These are phyloP conservation scores for Lycophotia porphyrea DNA, from an alignment of 2,888 invertebrate species.

Conservation along the genomic window DNA sequence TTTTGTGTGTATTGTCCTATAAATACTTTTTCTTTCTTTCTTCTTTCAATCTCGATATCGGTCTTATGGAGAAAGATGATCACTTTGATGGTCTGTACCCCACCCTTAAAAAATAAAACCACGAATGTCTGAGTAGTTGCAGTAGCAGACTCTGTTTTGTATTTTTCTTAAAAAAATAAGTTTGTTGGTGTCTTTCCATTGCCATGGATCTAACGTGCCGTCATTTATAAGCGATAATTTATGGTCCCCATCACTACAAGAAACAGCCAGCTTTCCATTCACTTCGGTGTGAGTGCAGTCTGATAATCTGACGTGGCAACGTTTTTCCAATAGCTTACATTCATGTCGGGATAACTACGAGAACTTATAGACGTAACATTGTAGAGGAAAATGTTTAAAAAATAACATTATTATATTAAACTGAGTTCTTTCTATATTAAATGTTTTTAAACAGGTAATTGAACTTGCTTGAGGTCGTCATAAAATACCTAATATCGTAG, in stretches of 20 bases:
- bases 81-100: background rate
- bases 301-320: slow-evolving; percentile 67
- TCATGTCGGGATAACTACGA: slow-evolving; percentile 47
- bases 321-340: slow-evolving; percentile 71
- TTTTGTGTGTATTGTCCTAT: too few species aligned
- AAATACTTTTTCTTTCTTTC: too few species aligned
- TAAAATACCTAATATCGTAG: background rate
- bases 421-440: background rate
- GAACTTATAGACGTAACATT: slow-evolving; percentile 38
- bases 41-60: too few species aligned
- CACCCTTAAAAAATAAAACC: background rate
- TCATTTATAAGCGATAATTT: background rate
- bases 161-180: background rate
- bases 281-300: slow-evolving; percentile 43
- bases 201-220: background rate
- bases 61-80: background rate
- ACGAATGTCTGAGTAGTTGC: background rate
- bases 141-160: background rate
- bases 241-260: background rate
- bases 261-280: background rate
- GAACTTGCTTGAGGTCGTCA: background rate
- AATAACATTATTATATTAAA: slow-evolving; percentile 3
- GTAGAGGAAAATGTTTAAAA: slow-evolving; percentile 15
- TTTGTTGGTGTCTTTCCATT: background rate
- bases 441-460: background rate